Evolutionary conservation across 2,888 invertebrate species (phyloP).

Genomic region (Phortica okadai): DNA sequence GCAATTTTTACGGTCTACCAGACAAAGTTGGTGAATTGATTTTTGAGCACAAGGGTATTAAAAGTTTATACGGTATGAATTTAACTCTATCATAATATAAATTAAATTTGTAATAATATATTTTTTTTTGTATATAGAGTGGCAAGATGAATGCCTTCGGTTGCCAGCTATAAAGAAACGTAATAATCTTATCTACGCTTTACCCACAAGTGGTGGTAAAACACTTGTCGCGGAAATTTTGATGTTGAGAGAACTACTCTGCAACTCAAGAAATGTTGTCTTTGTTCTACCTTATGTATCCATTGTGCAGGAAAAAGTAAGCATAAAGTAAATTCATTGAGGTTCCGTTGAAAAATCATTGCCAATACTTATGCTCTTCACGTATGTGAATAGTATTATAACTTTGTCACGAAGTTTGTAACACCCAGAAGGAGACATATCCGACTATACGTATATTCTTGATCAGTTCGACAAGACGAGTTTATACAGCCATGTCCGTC

Average conservation of each 20-base stretch:
- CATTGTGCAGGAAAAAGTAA: conserved; percentile 97
- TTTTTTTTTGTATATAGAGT: conserved; percentile 80
- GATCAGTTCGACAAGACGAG: too few species aligned
- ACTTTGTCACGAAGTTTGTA: too few species aligned
- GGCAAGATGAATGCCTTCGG: conserved; percentile 95
- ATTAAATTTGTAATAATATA: background rate
- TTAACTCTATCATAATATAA: background rate
- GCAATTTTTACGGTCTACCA: conserved; percentile 89
- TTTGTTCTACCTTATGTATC: conserved; percentile 96
- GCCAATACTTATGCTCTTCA: too few species aligned
- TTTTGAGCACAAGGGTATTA: conserved; percentile 86
- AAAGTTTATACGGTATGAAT: conserved; percentile 85
- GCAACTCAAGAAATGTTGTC: conserved; percentile 87
- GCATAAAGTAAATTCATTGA: conserved; percentile 13
- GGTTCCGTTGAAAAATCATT: too few species aligned
- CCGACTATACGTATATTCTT: too few species aligned
- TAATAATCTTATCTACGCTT: conserved; percentile 91
- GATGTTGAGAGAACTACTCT: conserved; percentile 90
- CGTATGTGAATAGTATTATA: too few species aligned
- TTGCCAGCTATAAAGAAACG: conserved; percentile 84
- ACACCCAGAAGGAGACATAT: too few species aligned
- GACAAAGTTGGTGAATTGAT: conserved; percentile 83
- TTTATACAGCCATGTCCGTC: too few species aligned
- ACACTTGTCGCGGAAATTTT: conserved; percentile 97
- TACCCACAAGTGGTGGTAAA: conserved; percentile 98